These are phyloP conservation scores for Micropoecilia bifurca DNA, from an alignment of 2,797 vertebrate species.

Conservation along the genomic window DNA sequence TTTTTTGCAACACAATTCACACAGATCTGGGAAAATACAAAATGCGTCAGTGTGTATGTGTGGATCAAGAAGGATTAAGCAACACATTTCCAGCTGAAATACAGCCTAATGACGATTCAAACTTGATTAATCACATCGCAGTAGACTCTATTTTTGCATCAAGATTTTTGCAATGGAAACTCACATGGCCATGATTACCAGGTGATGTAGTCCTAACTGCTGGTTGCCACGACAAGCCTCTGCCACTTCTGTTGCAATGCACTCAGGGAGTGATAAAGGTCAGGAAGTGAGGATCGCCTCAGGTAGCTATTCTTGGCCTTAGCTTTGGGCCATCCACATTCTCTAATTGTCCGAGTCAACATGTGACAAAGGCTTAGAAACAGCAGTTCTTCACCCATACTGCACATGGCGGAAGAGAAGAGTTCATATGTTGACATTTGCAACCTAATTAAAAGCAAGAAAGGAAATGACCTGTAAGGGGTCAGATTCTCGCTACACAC, in stretches of 20 bases:
- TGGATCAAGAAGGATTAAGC: conserved; percentile 16
- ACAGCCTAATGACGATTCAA: conserved; percentile 9
- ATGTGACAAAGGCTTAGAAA: conserved; percentile 56
- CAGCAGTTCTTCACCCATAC: conserved; percentile 36
- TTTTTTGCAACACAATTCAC: not conserved
- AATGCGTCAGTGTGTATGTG: conserved; percentile 18
- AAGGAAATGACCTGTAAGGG: conserved; percentile 53
- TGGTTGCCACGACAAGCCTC: conserved; percentile 61
- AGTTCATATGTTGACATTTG: conserved; percentile 77
- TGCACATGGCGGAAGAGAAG: conserved; percentile 36
- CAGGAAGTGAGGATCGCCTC: conserved; percentile 51
- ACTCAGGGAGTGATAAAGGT: conserved; percentile 44
- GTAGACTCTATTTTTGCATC: not conserved
- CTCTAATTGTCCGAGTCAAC: conserved; percentile 67
- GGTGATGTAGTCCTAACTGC: conserved; percentile 64
- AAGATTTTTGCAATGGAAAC: conserved; percentile 2
- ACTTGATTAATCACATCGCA: not conserved
- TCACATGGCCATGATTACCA: conserved; percentile 50
- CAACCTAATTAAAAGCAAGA: conserved; percentile 76
- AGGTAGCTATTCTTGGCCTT: conserved; percentile 49
- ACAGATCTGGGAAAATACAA: not conserved
- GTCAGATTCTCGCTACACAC: conserved; percentile 58
- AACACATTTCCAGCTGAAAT: conserved; percentile 3
- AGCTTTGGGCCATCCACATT: conserved; percentile 51
- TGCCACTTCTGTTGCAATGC: conserved; percentile 50